Evolutionary conservation across 2,113 vertebrate genomes (phyloP).

Genomic region (Scomber japonicus): DNA sequence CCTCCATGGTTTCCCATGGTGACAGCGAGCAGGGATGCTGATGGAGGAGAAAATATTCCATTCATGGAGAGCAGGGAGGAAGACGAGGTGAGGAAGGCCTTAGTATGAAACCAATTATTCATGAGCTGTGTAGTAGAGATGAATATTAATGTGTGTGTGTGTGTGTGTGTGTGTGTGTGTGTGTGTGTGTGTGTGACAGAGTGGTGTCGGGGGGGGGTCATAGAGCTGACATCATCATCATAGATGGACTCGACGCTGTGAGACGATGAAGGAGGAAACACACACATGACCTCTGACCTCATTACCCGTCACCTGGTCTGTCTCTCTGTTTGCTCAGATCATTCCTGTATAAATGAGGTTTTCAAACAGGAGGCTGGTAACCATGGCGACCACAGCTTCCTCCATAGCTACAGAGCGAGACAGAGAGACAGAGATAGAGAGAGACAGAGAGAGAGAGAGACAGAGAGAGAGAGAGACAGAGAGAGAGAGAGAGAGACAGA

Average conservation of each 20-base stretch:
- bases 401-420: constrained; percentile 65
- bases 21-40: constrained; percentile 38
- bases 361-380: constrained; percentile 83
- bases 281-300: constrained; percentile 6
- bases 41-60: constrained; percentile 12
- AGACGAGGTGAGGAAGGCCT: background rate
- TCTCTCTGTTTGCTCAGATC: constrained; percentile 56
- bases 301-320: background rate
- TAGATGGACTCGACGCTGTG: constrained; percentile 69
- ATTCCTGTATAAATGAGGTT: constrained; percentile 89
- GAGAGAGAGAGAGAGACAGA: too few relatives aligned
- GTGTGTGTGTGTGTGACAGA: constrained; percentile 12
- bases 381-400: constrained; percentile 84
- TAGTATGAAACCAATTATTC: background rate
- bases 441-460: too few relatives aligned
- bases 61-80: background rate
- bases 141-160: constrained; percentile 15
- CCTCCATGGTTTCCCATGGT: constrained; percentile 38
- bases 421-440: too few relatives aligned
- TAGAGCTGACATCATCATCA: constrained; percentile 86
- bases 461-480: background rate
- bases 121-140: background rate
- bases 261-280: constrained; percentile 67
- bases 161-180: background rate
- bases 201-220: constrained; percentile 77